phyloP scores from a whole-genome alignment of 2,113 vertebrate species.

The Brienomyrus brachyistius region DNA sequence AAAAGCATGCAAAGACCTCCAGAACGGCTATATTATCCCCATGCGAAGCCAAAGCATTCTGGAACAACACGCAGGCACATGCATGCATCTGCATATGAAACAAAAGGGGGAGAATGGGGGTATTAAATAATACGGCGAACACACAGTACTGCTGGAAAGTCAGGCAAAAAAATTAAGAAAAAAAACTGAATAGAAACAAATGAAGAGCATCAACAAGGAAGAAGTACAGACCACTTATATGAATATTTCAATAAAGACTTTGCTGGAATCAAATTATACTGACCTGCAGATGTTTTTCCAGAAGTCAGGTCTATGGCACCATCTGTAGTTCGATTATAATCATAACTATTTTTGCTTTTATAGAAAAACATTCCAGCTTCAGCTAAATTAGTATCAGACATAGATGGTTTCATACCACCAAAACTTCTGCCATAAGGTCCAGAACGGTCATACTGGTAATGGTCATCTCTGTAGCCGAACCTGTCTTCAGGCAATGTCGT shows the following conservation, averaged over 20 bases:
- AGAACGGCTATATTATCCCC: constrained; percentile 68
- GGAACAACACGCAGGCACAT: constrained; percentile 88
- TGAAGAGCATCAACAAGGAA: constrained; percentile 6
- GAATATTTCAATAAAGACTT: constrained; percentile 59
- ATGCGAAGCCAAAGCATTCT: constrained; percentile 75
- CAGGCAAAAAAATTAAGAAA: constrained; percentile 19
- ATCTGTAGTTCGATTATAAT: constrained; percentile 70
- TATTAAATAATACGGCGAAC: constrained; percentile 34
- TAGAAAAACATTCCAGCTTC: constrained; percentile 78
- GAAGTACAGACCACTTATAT: constrained; percentile 22
- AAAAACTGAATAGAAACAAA: constrained; percentile 5
- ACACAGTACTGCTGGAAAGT: constrained; percentile 38
- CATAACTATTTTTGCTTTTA: constrained; percentile 80
- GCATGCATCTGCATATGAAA: constrained; percentile 79
- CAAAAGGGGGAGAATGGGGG: constrained; percentile 52
- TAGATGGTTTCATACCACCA: constrained; percentile 78
- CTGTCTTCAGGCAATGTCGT: constrained; percentile 78
- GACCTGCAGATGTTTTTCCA: constrained; percentile 82
- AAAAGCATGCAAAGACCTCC: constrained; percentile 71
- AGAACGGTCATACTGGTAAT: constrained; percentile 73
- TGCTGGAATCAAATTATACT: constrained; percentile 62
- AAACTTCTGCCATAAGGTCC: constrained; percentile 68
- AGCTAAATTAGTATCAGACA: constrained; percentile 80
- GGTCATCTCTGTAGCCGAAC: constrained; percentile 78
- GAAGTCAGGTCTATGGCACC: constrained; percentile 91